Conservation (phyloP, 2,797 vertebrate genomes). For the Gallirallus australis region DNA sequence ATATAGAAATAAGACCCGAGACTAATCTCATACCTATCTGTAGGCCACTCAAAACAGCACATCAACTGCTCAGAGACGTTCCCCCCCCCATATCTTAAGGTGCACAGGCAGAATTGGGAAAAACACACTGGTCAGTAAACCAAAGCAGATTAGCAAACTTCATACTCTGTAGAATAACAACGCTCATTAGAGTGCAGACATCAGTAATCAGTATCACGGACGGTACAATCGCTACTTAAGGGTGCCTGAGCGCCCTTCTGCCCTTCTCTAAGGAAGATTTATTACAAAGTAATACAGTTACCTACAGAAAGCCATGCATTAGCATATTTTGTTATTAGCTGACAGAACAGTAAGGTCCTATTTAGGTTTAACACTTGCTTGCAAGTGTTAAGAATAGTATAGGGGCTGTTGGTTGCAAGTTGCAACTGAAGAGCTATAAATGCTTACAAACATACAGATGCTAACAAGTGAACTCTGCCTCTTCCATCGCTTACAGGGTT, state of each 20-base stretch:
- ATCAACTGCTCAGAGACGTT: neutral
- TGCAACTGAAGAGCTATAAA: rapidly evolving
- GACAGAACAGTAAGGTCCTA: rapidly evolving
- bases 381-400: rapidly evolving
- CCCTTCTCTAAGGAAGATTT: neutral
- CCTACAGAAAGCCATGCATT: neutral
- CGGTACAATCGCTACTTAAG: rapidly evolving
- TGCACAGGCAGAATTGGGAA: neutral
- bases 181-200: rapidly evolving
- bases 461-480: rapidly evolving
- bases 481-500: too few species aligned
- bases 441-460: rapidly evolving
- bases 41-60: neutral
- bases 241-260: neutral
- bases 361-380: neutral
- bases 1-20: rapidly evolving
- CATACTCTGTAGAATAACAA: neutral
- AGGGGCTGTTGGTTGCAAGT: rapidly evolving
- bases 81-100: neutral
- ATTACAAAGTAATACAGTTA: neutral
- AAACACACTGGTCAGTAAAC: neutral
- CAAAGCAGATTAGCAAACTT: neutral
- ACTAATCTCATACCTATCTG: neutral
- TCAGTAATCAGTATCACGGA: rapidly evolving
- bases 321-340: neutral